These are phyloP conservation scores for Drosophila willistoni DNA, from an alignment of 1,140 invertebrate species.

Conservation along the genomic window DNA sequence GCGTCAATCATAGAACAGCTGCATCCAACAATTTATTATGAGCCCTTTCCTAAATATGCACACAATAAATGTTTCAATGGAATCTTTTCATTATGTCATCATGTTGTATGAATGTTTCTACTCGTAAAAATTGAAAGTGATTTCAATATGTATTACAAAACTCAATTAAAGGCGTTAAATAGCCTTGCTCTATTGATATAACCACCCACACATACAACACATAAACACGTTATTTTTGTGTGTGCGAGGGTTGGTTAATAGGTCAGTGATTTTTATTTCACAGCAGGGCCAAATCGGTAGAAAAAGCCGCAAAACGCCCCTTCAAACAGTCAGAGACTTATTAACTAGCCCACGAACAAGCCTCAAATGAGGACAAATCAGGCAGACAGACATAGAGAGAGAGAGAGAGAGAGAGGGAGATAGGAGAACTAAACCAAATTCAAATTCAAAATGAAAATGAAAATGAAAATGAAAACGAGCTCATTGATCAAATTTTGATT, in stretches of 20 bases:
- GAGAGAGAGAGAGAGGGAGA: too few species aligned
- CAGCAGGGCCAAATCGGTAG: too few species aligned
- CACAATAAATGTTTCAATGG: background rate
- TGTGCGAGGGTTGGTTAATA: too few species aligned
- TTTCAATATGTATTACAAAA: constrained; percentile 61
- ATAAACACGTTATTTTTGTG: background rate
- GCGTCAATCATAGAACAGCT: too few species aligned
- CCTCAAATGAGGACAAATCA: constrained; percentile 12
- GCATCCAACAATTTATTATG: too few species aligned
- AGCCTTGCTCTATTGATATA: constrained; percentile 46
- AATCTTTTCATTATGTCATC: background rate
- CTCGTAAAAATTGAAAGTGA: constrained; percentile 52
- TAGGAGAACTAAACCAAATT: constrained; percentile 34
- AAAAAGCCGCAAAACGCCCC: too few species aligned
- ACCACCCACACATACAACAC: constrained; percentile 7
- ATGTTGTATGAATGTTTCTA: background rate
- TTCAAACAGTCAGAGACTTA: background rate
- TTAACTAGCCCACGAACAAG: background rate
- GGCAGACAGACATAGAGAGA: too few species aligned
- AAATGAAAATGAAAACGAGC: constrained; percentile 31
- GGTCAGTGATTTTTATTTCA: too few species aligned
- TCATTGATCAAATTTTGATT: constrained; percentile 77
- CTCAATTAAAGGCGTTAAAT: constrained; percentile 50
- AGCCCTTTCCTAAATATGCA: too few species aligned
- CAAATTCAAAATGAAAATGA: constrained; percentile 33